Evolutionary conservation across 2,113 vertebrate genomes (phyloP).

Genomic region (Ibidorhyncha struthersii): DNA sequence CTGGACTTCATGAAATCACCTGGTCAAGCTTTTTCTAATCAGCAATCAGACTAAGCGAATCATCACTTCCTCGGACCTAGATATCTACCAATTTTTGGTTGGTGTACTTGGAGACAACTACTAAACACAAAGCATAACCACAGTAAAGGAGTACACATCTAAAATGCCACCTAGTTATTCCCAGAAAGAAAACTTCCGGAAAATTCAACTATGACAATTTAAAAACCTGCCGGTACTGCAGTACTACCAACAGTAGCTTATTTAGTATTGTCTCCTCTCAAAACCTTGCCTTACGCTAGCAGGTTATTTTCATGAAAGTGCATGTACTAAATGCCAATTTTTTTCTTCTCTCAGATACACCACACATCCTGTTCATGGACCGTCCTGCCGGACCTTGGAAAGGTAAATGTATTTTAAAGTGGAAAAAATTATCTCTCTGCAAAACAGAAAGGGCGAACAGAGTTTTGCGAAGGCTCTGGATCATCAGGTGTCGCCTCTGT

Average conservation of each 20-base stretch:
- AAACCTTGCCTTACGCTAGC: not conserved
- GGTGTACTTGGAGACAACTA: not conserved
- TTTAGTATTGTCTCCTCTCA: not conserved
- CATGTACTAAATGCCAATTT: too few relatives aligned
- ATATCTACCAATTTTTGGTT: not conserved
- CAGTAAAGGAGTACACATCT: not conserved
- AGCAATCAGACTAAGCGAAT: not conserved
- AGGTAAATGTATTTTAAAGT: not conserved
- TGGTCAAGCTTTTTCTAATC: not conserved
- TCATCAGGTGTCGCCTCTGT: not conserved
- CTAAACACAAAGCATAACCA: not conserved
- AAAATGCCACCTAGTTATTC: not conserved
- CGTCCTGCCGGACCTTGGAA: not conserved
- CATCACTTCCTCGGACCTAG: not conserved
- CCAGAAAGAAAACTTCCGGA: not conserved
- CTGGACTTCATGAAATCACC: not conserved
- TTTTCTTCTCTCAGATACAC: not conserved
- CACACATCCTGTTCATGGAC: not conserved
- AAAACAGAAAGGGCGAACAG: not conserved
- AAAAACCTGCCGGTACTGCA: not conserved
- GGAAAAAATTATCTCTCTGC: not conserved
- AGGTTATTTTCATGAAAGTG: not conserved
- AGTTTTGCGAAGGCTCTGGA: not conserved
- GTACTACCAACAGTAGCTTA: not conserved
- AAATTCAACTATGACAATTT: not conserved